Conservation (phyloP, 2,797 vertebrate genomes). For the Halcyon leucocephala region DNA sequence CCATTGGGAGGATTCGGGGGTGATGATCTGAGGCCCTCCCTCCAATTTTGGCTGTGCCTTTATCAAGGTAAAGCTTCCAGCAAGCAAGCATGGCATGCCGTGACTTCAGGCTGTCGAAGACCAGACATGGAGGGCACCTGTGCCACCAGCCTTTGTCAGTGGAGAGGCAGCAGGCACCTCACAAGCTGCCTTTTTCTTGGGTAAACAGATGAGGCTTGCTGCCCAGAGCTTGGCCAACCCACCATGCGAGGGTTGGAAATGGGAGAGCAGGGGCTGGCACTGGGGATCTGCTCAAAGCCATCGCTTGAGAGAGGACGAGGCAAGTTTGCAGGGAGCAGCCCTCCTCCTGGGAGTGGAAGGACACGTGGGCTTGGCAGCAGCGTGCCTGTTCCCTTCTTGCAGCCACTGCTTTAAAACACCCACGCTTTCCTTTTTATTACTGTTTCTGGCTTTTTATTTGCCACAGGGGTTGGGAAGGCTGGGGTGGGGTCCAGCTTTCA, state of each 20-base stretch:
- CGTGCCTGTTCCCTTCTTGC: neutral
- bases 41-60: neutral
- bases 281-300: neutral
- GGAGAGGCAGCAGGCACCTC: conserved; percentile 12
- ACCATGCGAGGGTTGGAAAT: neutral
- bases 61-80: neutral
- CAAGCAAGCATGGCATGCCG: neutral
- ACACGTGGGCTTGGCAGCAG: neutral
- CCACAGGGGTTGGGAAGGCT: neutral
- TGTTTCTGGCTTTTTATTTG: neutral
- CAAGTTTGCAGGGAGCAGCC: neutral
- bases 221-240: neutral
- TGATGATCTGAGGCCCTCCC: neutral
- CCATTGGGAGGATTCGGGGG: neutral
- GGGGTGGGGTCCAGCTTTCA: neutral
- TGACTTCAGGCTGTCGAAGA: neutral
- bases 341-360: accelerated
- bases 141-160: conserved; percentile 9
- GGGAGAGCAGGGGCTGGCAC: neutral
- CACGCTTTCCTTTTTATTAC: neutral
- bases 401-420: neutral
- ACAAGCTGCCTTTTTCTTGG: conserved; percentile 25
- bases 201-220: neutral
- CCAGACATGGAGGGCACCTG: neutral
- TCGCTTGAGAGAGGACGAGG: accelerated